Evolutionary conservation across 2,888 invertebrate species (phyloP), one percentile per base, ranked within the genome.

Genomic region (Hermaeophaga mercurialis): DNA sequence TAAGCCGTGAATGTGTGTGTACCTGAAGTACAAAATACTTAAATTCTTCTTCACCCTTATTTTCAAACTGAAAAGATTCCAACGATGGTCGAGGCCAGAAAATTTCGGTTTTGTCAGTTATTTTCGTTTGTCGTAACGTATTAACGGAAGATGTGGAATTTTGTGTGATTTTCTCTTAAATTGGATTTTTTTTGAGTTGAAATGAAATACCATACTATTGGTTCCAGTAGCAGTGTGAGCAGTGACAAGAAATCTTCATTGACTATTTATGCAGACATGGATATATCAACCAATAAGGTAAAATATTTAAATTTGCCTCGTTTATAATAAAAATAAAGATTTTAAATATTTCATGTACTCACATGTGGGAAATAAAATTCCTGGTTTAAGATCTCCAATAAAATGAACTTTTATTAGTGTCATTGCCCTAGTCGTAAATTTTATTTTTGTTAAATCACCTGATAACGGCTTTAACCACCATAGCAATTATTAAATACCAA

Each of bases 231-330:
- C 75, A 39, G 43, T 26, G 14, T 24, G 9, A 9, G 12, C 9
- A 83, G 83, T 72, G 87, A 87, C 71, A 86, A 85, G 70, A 84
- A 85, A 69, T 85, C 86, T 38, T 84, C 85, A 59, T 80, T 87
- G 59, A 87, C 86, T 68, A 85, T 86, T 66, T 85, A 85, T 68
- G 83, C 84, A 58, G 83, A 84, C 69, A 79, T 81, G 70, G 78
- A 78, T 66, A 82, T 83, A 69, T 72, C 79, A 58, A 70, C 80
- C 71, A 83, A 83, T 73, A 83, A 84, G 80, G 84, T 84, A 75
- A 71, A 34, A 3, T 5, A 12, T n/a, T 28, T 28, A 28, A 6
- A 28, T 28, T n/a, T 22, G n/a, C n/a, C n/a, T n/a, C n/a, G n/a
- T n/a, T n/a, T n/a, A n/a, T n/a, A n/a, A n/a, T n/a, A n/a, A n/a